phyloP scores from a whole-genome alignment of 2,888 invertebrate species.

The Tigriopus californicus region DNA sequence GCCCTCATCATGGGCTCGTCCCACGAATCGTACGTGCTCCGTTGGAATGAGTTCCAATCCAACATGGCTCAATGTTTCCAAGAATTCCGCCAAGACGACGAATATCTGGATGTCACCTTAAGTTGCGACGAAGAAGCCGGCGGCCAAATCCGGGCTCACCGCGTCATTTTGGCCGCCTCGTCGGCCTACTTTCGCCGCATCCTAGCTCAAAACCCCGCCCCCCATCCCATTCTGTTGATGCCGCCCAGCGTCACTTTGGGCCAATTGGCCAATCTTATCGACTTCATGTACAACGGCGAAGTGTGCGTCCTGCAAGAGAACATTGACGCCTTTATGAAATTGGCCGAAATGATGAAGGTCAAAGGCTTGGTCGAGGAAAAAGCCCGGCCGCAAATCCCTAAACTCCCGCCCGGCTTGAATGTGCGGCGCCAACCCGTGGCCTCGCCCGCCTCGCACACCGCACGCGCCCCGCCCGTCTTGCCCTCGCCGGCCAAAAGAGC shows the following conservation, averaged over 20 bases:
- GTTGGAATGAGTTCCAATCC: constrained; percentile 4
- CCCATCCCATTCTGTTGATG: constrained; percentile 3
- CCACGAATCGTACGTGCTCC: background rate
- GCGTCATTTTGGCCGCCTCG: constrained; percentile 6
- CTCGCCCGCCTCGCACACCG: background rate
- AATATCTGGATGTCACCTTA: constrained; percentile 1
- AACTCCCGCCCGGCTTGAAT: background rate
- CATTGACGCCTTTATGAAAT: background rate
- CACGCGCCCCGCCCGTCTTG: background rate
- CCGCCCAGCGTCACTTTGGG: background rate
- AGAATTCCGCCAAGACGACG: background rate
- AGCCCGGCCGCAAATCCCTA: background rate
- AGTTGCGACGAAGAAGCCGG: background rate
- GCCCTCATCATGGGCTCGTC: background rate
- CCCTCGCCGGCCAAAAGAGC: background rate
- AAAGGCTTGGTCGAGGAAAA: constrained; percentile 1
- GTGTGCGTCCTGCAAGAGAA: background rate
- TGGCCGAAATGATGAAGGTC: constrained; percentile 9
- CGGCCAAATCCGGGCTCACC: constrained; percentile 1
- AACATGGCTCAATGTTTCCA: background rate
- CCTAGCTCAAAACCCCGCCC: background rate
- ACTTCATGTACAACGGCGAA: constrained; percentile 14
- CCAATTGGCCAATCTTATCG: constrained; percentile 1
- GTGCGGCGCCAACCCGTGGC: background rate
- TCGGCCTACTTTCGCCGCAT: constrained; percentile 4